Conservation (phyloP, 2,888 invertebrate species). For the Masnerella sp. region DNA sequence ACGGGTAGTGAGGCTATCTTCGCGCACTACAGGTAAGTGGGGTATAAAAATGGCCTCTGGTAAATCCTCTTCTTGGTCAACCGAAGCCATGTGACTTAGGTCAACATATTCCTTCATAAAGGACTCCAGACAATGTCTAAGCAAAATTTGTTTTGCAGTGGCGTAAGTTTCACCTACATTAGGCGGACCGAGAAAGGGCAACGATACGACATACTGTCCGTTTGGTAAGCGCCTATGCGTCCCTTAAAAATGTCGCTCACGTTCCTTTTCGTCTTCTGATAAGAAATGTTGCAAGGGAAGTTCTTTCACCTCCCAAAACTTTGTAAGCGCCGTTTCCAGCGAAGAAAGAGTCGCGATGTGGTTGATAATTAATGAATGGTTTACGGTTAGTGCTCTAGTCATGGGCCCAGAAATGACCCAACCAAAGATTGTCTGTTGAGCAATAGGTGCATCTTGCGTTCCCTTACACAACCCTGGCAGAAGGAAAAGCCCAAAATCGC, state of each 20-base stretch:
- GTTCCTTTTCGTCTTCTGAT: background rate
- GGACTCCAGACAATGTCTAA: background rate
- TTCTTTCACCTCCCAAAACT: background rate
- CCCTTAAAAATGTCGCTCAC: background rate
- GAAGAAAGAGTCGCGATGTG: background rate
- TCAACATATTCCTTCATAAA: background rate
- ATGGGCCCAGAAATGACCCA: slow-evolving; percentile 12
- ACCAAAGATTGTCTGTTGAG: slow-evolving; percentile 19
- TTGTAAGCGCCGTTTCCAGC: background rate
- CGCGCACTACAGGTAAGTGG: slow-evolving; percentile 1
- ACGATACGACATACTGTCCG: background rate
- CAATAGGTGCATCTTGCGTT: slow-evolving; percentile 7
- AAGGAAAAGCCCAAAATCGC: slow-evolving; percentile 7
- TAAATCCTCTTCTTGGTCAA: too few species aligned
- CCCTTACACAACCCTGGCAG: slow-evolving; percentile 9
- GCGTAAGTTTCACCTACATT: background rate
- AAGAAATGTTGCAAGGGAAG: background rate
- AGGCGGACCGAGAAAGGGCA: background rate
- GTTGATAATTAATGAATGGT: background rate
- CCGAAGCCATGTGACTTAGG: background rate
- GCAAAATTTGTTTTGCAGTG: background rate
- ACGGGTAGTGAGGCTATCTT: background rate
- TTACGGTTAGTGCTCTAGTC: background rate
- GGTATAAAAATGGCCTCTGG: slow-evolving; percentile 2
- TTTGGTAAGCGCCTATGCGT: background rate